Base-by-base conservation (phyloP, 1,140 invertebrate genomes). In the Lanistes nyassanus region DNA sequence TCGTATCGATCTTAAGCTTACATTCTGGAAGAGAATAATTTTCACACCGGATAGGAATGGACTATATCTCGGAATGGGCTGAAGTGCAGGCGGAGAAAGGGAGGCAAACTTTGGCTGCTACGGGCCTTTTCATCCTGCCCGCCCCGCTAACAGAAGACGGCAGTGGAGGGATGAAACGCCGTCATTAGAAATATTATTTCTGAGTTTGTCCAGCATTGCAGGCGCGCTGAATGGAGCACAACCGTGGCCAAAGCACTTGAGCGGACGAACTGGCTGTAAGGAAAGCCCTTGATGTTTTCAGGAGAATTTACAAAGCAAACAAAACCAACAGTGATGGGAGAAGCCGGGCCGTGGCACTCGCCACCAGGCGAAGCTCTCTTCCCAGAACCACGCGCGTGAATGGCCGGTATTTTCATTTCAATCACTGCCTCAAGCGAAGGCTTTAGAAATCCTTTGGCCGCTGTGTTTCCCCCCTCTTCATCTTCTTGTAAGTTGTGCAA, bases 171-270 rank as follows among this genome's bases (percentile, higher is more conserved):
- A 42, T 42, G 70, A 72, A 72, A 23, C 37, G 70, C 56, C 56
- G 36, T 72, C 70, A 72, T 72, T 72, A 72, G 42, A 56, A 72
- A 72, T 72, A 72, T 72, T 72, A 62, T 72, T 60, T 72, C 70
- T 72, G 70, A 72, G 42, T 72, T 72, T 72, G 70, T 72, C 56
- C 70, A 72, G 37, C 70, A 26, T 60, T 42, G 70, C 34, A 29
- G 26, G 16, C 29, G n/a, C 37, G 26, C 51, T 70, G 42, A 70
- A 70, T 70, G 68, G 68, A 13, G 42, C 51, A 36, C 68, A 70
- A 70, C 51, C 36, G 34, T 47, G 26, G 51, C 26, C 31, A 31
- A n/a, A 70, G 68, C 68, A 58, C 68, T 58, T 55, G 42, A 29
- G 16, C 47, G 51, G 68, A 19, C 51, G 19, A 51, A 21, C 26